phyloP scores from a whole-genome alignment of 1,140 invertebrate genomes.

The Pseudoatta argentina region DNA sequence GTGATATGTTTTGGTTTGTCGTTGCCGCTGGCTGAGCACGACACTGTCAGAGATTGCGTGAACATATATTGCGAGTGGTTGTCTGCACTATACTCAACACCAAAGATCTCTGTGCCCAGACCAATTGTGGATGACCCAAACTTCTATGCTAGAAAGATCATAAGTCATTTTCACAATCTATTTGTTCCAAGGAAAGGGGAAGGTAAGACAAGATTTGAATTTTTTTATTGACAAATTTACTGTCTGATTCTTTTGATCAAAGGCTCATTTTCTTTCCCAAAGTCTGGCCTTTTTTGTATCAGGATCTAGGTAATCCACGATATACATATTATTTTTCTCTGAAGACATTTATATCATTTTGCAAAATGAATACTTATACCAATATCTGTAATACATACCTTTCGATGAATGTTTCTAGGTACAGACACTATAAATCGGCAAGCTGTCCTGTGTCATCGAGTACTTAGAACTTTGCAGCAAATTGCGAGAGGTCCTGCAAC shows the following conservation, averaged over 20 bases:
- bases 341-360: not conserved
- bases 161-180: slow-evolving; percentile 97
- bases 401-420: slow-evolving; percentile 87
- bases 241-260: slow-evolving; percentile 15
- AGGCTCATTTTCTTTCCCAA: slow-evolving; percentile 84
- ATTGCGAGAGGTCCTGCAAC: slow-evolving; percentile 93
- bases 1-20: slow-evolving; percentile 97
- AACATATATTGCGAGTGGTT: slow-evolving; percentile 99
- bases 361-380: not conserved
- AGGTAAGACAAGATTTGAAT: slow-evolving; percentile 87
- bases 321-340: slow-evolving; percentile 7
- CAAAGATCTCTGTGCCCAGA: slow-evolving; percentile 94
- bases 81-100: slow-evolving; percentile 93
- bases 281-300: slow-evolving; percentile 96
- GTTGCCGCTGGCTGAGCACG: slow-evolving; percentile 95
- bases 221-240: not conserved
- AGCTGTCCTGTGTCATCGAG: slow-evolving; percentile 97
- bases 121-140: slow-evolving; percentile 96
- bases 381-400: slow-evolving; percentile 22
- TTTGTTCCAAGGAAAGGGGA: slow-evolving; percentile 97
- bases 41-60: slow-evolving; percentile 98
- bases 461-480: slow-evolving; percentile 95
- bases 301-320: slow-evolving; percentile 91
- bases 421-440: slow-evolving; percentile 96
- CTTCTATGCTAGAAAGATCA: slow-evolving; percentile 96